Evolutionary conservation across 2,888 invertebrate genomes (phyloP), one percentile per base, ranked within the genome.

Genomic region (Spodoptera picta): DNA sequence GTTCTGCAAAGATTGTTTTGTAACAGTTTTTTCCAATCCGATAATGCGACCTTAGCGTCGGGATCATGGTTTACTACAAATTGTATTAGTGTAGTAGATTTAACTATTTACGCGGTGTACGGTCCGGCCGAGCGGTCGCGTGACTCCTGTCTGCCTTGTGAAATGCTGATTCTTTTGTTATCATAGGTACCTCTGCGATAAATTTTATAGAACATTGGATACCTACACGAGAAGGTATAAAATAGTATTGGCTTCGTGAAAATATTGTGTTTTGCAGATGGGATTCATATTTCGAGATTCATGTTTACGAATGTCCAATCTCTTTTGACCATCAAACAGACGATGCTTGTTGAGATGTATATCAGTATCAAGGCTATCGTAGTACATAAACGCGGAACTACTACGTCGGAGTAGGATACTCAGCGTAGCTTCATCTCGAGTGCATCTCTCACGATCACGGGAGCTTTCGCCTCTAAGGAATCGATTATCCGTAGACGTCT

Each of bases 51-150:
- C 92, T 93, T 93, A 92, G 92, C 90, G 92, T 87, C 90, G 91
- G 92, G 93, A 93, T 93, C 93, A 93, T 93, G 93, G 93, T 93
- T 94, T 93, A 94, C 93, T 94, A 94, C 93, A 94, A 94, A 94
- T 94, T 94, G 93, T 94, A 93, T 94, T 92, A 93, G 92, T 93
- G 92, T 90, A 92, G 92, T 92, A 92, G 87, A 92, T 92, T 93
- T 92, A 93, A 93, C 92, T 93, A 93, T 93, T 93, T 93, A 93
- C 92, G 86, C 88, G 83, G 78, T 70, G 85, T 83, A 82, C 79
- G 75, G 82, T 73, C 79, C 76, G 69, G 73, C 69, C 68, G 70
- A 67, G 69, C 75, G 67, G 76, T 80, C 65, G 75, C 78, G 75
- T 80, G 80, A 80, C 79, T 77, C 59, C 60, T 46, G 52, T 54